phyloP scores from a whole-genome alignment of 1,140 invertebrate genomes.

The Galleria mellonella region DNA sequence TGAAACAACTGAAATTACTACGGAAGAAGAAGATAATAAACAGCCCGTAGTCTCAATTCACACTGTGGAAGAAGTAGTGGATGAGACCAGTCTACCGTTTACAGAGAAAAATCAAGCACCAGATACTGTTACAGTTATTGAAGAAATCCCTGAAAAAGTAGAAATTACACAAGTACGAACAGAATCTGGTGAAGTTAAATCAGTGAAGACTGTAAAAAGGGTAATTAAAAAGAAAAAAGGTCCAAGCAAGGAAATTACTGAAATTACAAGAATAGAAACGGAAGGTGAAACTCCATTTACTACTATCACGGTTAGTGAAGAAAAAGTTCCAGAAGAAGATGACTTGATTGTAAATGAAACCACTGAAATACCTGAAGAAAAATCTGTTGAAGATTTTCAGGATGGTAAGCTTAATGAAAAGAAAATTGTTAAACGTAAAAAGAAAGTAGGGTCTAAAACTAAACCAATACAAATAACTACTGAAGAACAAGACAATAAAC shows the following conservation, averaged over 20 bases:
- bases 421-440: constrained; percentile 37
- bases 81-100: constrained; percentile 12
- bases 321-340: constrained; percentile 7
- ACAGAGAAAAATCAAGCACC: background rate
- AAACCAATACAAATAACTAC: constrained; percentile 27
- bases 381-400: constrained; percentile 8
- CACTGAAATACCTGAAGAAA: constrained; percentile 16
- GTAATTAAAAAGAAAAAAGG: constrained; percentile 27
- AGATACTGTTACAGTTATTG: constrained; percentile 13
- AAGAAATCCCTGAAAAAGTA: constrained; percentile 51
- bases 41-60: constrained; percentile 25
- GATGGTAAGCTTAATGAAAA: constrained; percentile 30
- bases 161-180: constrained; percentile 12
- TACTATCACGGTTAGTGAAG: constrained; percentile 36
- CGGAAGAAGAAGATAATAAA: constrained; percentile 17
- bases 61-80: constrained; percentile 11
- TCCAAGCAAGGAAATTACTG: constrained; percentile 17
- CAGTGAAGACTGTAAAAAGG: constrained; percentile 21
- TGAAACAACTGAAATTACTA: constrained; percentile 32
- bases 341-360: constrained; percentile 16
- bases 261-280: constrained; percentile 11
- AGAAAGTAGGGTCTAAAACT: constrained; percentile 2
- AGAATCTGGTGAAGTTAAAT: constrained; percentile 22
- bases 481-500: constrained; percentile 29
- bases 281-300: constrained; percentile 34